phyloP scores from a whole-genome alignment of 2,888 invertebrate genomes.

The Smittia aterrima region DNA sequence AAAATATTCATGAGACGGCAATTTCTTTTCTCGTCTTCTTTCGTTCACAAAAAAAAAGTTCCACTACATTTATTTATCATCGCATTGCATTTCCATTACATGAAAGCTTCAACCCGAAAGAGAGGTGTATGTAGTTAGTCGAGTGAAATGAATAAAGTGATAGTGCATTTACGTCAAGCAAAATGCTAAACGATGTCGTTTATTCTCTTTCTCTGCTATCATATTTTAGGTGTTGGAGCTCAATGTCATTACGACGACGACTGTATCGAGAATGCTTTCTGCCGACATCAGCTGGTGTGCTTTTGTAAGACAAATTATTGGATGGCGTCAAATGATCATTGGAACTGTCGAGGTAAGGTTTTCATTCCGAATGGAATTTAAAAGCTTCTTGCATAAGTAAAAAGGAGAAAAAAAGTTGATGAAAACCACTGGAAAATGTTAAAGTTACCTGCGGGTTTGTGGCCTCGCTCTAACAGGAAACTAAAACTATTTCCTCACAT shows the following conservation, averaged over 20 bases:
- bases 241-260: constrained; percentile 45
- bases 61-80: constrained; percentile 37
- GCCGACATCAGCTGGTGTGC: constrained; percentile 45
- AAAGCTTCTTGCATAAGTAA: not conserved
- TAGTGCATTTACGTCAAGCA: constrained; percentile 14
- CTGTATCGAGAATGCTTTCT: constrained; percentile 45
- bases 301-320: constrained; percentile 45
- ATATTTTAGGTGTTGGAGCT: not conserved
- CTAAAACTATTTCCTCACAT: too few species aligned
- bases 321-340: constrained; percentile 44
- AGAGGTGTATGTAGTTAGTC: not conserved
- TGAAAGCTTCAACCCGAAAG: not conserved
- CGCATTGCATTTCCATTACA: constrained; percentile 28
- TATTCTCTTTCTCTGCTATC: not conserved
- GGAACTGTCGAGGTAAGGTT: constrained; percentile 45
- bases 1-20: too few species aligned
- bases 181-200: constrained; percentile 28
- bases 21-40: not conserved
- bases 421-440: not conserved
- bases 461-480: too few species aligned
- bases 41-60: constrained; percentile 7
- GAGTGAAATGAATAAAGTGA: constrained; percentile 6
- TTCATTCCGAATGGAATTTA: not conserved
- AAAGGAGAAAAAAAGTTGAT: not conserved
- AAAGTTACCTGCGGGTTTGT: too few species aligned